Evolutionary conservation across 2,888 invertebrate species (phyloP).

Genomic region (Cerastis leucographa): DNA sequence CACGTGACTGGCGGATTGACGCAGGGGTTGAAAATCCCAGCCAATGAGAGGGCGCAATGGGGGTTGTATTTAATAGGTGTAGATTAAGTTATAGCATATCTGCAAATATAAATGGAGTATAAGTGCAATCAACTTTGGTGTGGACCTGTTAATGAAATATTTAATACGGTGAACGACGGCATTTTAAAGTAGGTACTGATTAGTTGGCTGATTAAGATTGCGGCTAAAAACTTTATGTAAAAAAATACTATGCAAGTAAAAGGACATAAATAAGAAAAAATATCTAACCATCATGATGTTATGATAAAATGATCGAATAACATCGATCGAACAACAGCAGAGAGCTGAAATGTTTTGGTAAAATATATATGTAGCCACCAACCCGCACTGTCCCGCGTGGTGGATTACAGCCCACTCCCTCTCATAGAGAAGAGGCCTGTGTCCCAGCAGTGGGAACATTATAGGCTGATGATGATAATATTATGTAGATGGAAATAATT

Average conservation of each 20-base stretch:
- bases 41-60: slow-evolving; percentile 80
- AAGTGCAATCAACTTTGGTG: slow-evolving; percentile 81
- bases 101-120: slow-evolving; percentile 85
- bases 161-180: slow-evolving; percentile 65
- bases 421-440: not conserved
- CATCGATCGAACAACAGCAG: too few relatives aligned
- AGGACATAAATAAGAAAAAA: not conserved
- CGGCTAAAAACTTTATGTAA: not conserved
- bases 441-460: not conserved
- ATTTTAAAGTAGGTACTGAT: slow-evolving; percentile 45
- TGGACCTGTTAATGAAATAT: slow-evolving; percentile 82
- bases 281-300: not conserved
- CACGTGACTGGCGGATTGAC: slow-evolving; percentile 80
- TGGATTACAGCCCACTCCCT: too few relatives aligned
- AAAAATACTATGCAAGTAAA: slow-evolving; percentile 4
- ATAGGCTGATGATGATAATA: not conserved
- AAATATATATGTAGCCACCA: too few relatives aligned
- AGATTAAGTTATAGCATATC: slow-evolving; percentile 88
- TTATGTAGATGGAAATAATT: too few relatives aligned
- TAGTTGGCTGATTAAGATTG: slow-evolving; percentile 44
- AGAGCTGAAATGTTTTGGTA: too few relatives aligned
- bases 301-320: not conserved
- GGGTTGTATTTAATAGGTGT: slow-evolving; percentile 87
- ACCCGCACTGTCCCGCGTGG: not conserved
- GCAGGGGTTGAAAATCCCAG: slow-evolving; percentile 84